Evolutionary conservation across 2,113 vertebrate genomes (phyloP), one percentile per base, ranked within the genome.

Genomic region (Promerops cafer): DNA sequence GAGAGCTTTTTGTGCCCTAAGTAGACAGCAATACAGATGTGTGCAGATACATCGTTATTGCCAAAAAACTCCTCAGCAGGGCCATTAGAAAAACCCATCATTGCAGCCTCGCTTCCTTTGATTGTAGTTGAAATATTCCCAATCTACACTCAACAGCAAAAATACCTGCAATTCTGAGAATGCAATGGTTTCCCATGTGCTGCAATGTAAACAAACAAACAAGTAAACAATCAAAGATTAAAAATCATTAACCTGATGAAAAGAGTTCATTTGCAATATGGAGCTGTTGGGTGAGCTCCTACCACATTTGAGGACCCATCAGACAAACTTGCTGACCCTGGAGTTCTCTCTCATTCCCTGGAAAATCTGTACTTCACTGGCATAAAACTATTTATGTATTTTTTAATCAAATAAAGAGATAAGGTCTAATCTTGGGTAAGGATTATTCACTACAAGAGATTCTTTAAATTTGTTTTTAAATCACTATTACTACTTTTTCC

Each of bases 1-100:
- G 95, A 94, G 33, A 91, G 80, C 96, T 97, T 91, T 98, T 93
- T 94, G 88, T 91, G 90, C 66, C 14, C 13, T 90, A 95, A 87
- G 53, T 76, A 85, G 66, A 78, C 87, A 91, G 35, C 35, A 28
- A 39, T 17, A 70, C 64, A 30, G 44, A 70, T 47, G 17, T 44
- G 47, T 60, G 84, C 84, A 61, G 53, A 74, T 5, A 45, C 63
- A 18, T 79, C 56, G 18, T 63, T 70, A 49, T n/a, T 47, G 57
- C 42, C 8, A 35, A 85, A 80, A 94, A 80, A 19, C 64, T 19
- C 52, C 56, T 66, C 61, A 17, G 26, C 61, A 74, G 61, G 47
- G 24, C 47, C 40, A 65, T 57, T 37, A 83, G 47, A 11, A 61
- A 79, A 74, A 24, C 19, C 21, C 44, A 60, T 61, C n/a, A 50